phyloP scores from a whole-genome alignment of 2,113 vertebrate genomes.

The Agapornis roseicollis region DNA sequence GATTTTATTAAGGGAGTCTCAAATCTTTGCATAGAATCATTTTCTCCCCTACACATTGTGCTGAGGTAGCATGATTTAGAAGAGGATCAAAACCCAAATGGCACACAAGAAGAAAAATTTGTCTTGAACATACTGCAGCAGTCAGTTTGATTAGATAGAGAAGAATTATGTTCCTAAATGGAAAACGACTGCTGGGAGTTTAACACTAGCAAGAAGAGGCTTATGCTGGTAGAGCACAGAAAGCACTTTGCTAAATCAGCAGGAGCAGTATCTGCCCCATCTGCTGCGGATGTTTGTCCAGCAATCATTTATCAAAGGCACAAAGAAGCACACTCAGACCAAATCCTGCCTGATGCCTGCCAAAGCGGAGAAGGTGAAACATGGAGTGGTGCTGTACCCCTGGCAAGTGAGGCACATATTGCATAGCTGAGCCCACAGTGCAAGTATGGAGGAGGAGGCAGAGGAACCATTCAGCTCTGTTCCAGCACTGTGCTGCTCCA shows the following conservation, averaged over 20 bases:
- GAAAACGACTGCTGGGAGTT: neutral
- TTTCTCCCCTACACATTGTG: neutral
- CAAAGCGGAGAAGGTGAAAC: fast-evolving
- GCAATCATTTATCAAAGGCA: neutral
- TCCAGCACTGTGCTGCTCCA: fast-evolving
- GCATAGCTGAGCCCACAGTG: neutral
- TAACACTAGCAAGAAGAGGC: neutral
- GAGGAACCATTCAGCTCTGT: neutral
- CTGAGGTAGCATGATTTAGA: neutral
- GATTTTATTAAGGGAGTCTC: neutral
- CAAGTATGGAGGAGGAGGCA: neutral
- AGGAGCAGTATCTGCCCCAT: neutral
- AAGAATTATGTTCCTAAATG: neutral
- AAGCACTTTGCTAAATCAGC: neutral
- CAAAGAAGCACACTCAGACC: fast-evolving
- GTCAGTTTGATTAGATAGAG: neutral
- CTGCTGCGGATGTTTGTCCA: neutral
- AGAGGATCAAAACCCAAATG: neutral
- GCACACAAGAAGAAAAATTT: neutral
- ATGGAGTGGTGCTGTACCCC: fast-evolving
- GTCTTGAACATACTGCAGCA: fast-evolving
- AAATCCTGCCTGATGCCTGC: neutral
- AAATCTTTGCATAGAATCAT: neutral
- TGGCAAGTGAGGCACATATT: neutral
- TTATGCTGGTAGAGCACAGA: neutral